Percentiles rank a stretch among this genome's conserved stretches.
phyloP scores from a whole-genome alignment of 2,888 invertebrate species.

The Microplitis deprimator region DNA sequence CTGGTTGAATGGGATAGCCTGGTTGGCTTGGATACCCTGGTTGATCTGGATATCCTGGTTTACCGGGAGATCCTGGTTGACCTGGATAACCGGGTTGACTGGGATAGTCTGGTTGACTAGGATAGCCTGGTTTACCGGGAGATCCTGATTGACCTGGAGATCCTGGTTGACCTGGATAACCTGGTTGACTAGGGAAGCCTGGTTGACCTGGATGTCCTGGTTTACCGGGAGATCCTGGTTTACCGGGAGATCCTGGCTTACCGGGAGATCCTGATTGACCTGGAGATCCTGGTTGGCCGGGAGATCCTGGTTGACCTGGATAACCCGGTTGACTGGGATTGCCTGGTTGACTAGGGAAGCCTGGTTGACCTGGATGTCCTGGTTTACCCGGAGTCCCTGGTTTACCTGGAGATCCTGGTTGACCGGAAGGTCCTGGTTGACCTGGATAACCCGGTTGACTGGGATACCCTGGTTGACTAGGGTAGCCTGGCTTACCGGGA shows the following conservation, averaged over 20 bases:
- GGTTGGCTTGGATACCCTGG: constrained; percentile 54
- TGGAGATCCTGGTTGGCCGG: background rate
- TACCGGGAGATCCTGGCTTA: constrained; percentile 34
- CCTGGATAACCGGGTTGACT: too few relatives aligned
- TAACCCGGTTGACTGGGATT: constrained; percentile 49
- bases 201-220: constrained; percentile 40
- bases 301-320: constrained; percentile 34
- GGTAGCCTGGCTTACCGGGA: constrained; percentile 9
- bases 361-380: background rate
- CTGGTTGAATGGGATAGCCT: constrained; percentile 59
- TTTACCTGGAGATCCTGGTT: constrained; percentile 54
- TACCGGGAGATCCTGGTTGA: too few relatives aligned
- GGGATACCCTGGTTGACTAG: constrained; percentile 48
- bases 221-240: constrained; percentile 43
- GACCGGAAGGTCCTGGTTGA: constrained; percentile 49
- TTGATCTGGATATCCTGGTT: too few relatives aligned
- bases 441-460: constrained; percentile 48
- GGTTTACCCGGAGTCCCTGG: constrained; percentile 30
- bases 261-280: constrained; percentile 2
- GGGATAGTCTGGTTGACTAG: too few relatives aligned
- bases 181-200: constrained; percentile 47
- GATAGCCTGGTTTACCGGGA: too few relatives aligned
- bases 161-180: constrained; percentile 55
- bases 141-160: too few relatives aligned
- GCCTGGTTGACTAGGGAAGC: constrained; percentile 2